Evolutionary conservation across 1,140 invertebrate genomes (phyloP), one percentile per base, ranked within the genome.

Genomic region (Halyomorpha halys): DNA sequence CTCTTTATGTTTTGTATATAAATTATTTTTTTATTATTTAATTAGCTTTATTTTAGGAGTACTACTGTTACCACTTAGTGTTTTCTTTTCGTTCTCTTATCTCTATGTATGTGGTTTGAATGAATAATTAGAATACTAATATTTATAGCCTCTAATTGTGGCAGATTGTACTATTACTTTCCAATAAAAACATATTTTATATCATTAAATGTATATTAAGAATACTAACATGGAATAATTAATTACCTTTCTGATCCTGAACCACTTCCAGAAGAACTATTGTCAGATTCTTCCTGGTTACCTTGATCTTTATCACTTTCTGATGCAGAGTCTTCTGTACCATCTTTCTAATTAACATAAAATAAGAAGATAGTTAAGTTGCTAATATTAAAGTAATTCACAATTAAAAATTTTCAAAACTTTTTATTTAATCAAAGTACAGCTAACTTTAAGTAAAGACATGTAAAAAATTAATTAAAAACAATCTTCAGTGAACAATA

Each of bases 271-370:
- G 34, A 59, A 23, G 68, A 68, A 49, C 63, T 66, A 56, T 66
- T 66, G 1, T 66, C 63, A 44, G 60, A 63, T 54, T 61, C 65
- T 27, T 63, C 59, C 11, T 66, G 45, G 30, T 68, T 68, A 9
- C 44, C 59, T 25, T 65, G 64, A 21, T 67, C 69, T 21, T 64
- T 63, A 27, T 69, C 68, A 56, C 62, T 65, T 18, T 69, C 71
- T 16, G 70, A 70, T 18, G 66, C 66, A n/a, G 70, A 71, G 18
- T 69, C 68, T n/a, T 69, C 70, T 14, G 70, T 70, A n/a, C 67
- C 67, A 63, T 71, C 70, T 39, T 60, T 34, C 44, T 60, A 30
- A 19, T 53, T 8, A 53, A 15, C 8, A 21, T 3, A 44, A 60
- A 39, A 44, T 9, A 44, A 21, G 44, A 59, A 16, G 16, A n/a